Percentiles rank a stretch among this genome's conserved stretches.
Evolutionary conservation across 2,113 vertebrate genomes (phyloP).

Genomic region (Alexandromys fortis): DNA sequence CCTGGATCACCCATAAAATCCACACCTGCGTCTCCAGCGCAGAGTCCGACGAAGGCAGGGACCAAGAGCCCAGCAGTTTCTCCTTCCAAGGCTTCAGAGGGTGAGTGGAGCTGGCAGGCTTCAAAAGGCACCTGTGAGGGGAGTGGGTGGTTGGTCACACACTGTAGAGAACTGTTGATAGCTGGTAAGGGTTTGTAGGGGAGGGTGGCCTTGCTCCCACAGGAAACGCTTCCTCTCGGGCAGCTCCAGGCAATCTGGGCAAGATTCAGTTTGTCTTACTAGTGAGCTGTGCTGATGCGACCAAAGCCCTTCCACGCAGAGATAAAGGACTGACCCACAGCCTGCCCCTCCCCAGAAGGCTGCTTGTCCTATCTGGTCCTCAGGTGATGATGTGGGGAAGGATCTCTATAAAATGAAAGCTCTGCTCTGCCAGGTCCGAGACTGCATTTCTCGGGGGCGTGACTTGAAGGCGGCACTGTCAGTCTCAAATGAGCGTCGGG

Average conservation of each 20-base stretch:
- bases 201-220: neutral
- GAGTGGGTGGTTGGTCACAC: neutral
- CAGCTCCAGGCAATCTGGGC: neutral
- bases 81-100: conserved; percentile 81
- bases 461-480: neutral
- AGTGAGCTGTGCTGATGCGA: neutral
- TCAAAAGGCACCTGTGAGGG: neutral
- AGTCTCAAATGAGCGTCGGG: neutral
- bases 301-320: neutral
- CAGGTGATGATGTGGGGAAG: neutral
- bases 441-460: neutral
- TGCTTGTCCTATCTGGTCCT: neutral
- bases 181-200: neutral
- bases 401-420: conserved; percentile 31
- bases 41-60: conserved; percentile 67
- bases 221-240: neutral
- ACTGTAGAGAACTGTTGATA: neutral
- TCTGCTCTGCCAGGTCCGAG: neutral
- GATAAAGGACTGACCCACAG: neutral
- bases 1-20: conserved; percentile 76
- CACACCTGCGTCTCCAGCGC: conserved; percentile 47
- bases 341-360: neutral
- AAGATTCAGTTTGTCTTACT: neutral
- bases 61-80: conserved; percentile 43
- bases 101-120: conserved; percentile 76